A percentile compares a stretch with the other conserved stretches of the same genome.
Conservation (phyloP, 2,888 invertebrate genomes). For the Campopleginae sp. region DNA sequence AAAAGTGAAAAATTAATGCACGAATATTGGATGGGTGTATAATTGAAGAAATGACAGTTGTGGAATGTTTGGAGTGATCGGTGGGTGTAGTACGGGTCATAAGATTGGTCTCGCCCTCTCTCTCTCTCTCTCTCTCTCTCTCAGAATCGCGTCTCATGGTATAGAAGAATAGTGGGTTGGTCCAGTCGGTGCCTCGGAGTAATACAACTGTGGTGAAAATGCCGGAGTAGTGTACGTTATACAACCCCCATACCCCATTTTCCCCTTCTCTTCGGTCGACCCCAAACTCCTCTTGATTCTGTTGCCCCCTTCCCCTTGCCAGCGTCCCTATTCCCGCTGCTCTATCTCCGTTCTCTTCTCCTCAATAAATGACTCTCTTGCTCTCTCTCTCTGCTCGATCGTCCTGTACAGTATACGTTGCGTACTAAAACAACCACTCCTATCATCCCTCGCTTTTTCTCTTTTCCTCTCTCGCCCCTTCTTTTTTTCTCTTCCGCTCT, state of each 20-base stretch:
- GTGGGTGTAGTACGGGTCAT: constrained; percentile 18
- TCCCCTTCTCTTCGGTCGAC: constrained; percentile 55
- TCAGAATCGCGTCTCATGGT: not conserved
- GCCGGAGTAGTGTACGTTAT: constrained; percentile 60
- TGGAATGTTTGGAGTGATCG: constrained; percentile 26
- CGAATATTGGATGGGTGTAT: not conserved
- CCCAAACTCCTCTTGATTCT: constrained; percentile 45
- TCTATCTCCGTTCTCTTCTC: constrained; percentile 40
- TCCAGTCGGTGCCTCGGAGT: constrained; percentile 62
- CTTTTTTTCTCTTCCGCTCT: constrained; percentile 35
- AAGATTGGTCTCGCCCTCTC: constrained; percentile 16
- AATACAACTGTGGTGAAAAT: constrained; percentile 60
- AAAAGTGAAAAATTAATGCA: not conserved
- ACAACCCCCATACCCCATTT: constrained; percentile 62
- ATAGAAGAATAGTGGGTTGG: constrained; percentile 48
- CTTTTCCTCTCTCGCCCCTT: constrained; percentile 1
- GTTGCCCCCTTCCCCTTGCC: constrained; percentile 2
- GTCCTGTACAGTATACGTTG: constrained; percentile 54
- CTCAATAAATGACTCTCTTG: constrained; percentile 52
- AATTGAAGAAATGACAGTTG: not conserved
- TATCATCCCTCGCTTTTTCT: constrained; percentile 31
- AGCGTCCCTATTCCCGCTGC: not conserved
- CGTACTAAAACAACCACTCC: constrained; percentile 62
- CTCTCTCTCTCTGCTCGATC: constrained; percentile 32
- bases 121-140: constrained; percentile 17